These are phyloP conservation scores for Diorhabda carinulata DNA, from an alignment of 1,140 invertebrate genomes.

Conservation along the genomic window DNA sequence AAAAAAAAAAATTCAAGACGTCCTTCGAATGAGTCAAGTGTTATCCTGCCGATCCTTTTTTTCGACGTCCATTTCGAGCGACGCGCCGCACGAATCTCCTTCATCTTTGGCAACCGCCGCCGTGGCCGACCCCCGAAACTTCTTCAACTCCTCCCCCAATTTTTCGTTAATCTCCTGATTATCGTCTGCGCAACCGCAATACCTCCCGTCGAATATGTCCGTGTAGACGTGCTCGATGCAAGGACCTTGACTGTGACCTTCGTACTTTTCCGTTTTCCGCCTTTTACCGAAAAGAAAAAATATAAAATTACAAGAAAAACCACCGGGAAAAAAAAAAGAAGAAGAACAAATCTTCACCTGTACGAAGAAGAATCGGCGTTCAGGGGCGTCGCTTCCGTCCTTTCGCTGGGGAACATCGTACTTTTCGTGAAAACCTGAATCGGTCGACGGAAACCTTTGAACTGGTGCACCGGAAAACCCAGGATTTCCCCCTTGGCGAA, in stretches of 20 bases:
- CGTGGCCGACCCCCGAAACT: neutral
- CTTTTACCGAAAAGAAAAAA: neutral
- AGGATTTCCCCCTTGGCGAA: constrained; percentile 84
- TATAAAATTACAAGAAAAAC: neutral
- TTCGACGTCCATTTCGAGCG: no score
- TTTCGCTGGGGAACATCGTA: constrained; percentile 54
- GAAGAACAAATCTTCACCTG: neutral
- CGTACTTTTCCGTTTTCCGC: constrained; percentile 29
- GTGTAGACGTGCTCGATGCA: constrained; percentile 34
- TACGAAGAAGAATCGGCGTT: constrained; percentile 25
- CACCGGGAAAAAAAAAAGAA: neutral
- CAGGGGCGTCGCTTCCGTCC: constrained; percentile 40
- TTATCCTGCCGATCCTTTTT: no score
- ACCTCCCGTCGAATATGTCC: constrained; percentile 29
- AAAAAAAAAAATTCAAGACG: no score
- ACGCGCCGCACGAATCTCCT: no score
- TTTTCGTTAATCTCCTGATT: constrained; percentile 24
- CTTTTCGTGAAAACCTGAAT: constrained; percentile 82
- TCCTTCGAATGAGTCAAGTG: no score
- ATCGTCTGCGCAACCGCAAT: constrained; percentile 29
- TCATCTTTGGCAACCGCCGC: no score
- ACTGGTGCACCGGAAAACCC: constrained; percentile 76
- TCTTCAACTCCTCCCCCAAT: constrained; percentile 26
- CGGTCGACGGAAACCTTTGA: constrained; percentile 85
- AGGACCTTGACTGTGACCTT: constrained; percentile 26